phyloP scores from a whole-genome alignment of 2,888 invertebrate species.

The Plebejus argus region DNA sequence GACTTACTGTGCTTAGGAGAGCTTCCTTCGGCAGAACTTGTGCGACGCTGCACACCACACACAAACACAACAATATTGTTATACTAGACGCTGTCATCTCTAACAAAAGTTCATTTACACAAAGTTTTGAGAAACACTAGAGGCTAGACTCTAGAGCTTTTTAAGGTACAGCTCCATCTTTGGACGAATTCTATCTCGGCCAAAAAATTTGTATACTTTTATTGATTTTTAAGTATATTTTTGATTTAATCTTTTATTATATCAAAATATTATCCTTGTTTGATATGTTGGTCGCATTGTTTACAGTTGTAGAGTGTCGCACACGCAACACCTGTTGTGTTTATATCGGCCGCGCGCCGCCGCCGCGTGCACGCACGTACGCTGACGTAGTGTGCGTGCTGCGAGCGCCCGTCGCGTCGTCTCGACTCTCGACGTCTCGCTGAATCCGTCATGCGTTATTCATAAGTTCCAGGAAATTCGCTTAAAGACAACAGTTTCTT shows the following conservation, averaged over 20 bases:
- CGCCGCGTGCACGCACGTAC: conserved; percentile 8
- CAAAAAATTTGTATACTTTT: neutral
- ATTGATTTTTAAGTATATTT: neutral
- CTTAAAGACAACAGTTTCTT: neutral
- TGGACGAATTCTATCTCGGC: neutral
- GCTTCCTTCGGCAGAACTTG: conserved; percentile 9
- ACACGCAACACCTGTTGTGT: neutral
- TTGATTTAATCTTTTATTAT: neutral
- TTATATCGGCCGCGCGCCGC: neutral
- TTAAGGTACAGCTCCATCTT: neutral
- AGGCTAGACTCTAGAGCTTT: neutral
- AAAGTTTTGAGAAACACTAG: neutral
- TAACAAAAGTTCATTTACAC: neutral
- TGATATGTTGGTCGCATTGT: conserved; percentile 1
- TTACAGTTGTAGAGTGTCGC: neutral
- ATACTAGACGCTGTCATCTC: neutral
- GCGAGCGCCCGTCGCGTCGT: neutral
- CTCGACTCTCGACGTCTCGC: neutral
- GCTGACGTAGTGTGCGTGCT: neutral
- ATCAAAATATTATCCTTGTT: neutral
- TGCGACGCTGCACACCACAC: conserved; percentile 2
- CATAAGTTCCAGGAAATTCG: neutral
- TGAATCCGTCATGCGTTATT: neutral
- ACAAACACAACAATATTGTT: neutral
- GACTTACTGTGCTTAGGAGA: conserved; percentile 9